Percentiles rank a stretch among this genome's conserved stretches.
Conservation (phyloP, 2,888 invertebrate genomes). For the Gymnoscelis rufifasciata region DNA sequence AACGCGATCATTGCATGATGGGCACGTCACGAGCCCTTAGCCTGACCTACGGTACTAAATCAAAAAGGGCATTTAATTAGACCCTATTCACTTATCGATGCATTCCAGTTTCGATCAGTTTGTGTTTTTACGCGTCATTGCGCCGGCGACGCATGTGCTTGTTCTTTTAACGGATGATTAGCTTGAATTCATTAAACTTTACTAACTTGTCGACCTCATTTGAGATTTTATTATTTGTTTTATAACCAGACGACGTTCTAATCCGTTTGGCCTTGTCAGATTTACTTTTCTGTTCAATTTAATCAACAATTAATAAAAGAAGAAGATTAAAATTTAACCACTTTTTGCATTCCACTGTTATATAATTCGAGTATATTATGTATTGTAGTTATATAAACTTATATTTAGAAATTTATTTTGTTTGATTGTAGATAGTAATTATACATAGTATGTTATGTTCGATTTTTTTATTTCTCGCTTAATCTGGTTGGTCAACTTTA, state of each 20-base stretch:
- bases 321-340: no score
- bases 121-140: conserved; percentile 56
- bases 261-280: no score
- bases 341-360: no score
- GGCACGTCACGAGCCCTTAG: conserved; percentile 40
- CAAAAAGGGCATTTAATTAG: conserved; percentile 67
- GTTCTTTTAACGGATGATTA: conserved; percentile 9
- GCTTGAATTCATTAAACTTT: not conserved
- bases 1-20: conserved; percentile 33
- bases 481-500: no score
- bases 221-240: not conserved
- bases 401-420: no score
- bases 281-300: no score
- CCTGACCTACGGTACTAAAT: conserved; percentile 56
- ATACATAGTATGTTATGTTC: no score
- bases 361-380: no score
- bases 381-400: no score
- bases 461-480: no score
- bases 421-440: no score
- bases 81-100: conserved; percentile 67
- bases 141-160: conserved; percentile 33
- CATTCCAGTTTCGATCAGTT: conserved; percentile 61
- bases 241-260: not conserved
- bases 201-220: not conserved
- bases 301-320: no score